phyloP scores from a whole-genome alignment of 2,888 invertebrate genomes.

The Standfussiana lucernea region DNA sequence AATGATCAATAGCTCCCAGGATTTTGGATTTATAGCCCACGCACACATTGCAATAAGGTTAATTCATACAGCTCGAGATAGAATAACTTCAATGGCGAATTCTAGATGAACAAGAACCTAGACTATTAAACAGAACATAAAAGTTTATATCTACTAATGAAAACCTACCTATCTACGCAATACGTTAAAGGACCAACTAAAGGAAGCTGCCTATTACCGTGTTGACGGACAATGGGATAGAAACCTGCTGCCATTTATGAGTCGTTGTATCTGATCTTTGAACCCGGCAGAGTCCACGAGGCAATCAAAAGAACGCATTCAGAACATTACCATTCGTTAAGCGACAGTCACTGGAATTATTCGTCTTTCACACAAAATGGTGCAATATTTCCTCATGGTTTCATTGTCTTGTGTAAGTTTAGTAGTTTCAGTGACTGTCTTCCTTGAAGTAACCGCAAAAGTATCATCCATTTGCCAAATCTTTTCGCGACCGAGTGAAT shows the following conservation, averaged over 20 bases:
- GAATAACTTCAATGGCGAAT: neutral
- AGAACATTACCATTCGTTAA: neutral
- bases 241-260: slow-evolving; percentile 21
- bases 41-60: neutral
- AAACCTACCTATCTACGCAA: slow-evolving; percentile 5
- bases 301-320: slow-evolving; percentile 11
- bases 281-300: slow-evolving; percentile 22
- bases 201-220: slow-evolving; percentile 52
- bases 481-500: neutral
- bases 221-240: slow-evolving; percentile 34
- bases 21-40: neutral
- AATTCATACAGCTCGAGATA: neutral
- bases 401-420: neutral
- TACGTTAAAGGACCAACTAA: slow-evolving; percentile 12
- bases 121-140: slow-evolving; percentile 1
- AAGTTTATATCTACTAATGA: slow-evolving; percentile 14
- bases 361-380: neutral
- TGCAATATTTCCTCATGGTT: slow-evolving; percentile 23
- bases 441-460: neutral
- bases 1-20: neutral
- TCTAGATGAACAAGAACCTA: neutral
- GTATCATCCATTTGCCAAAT: neutral
- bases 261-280: slow-evolving; percentile 41
- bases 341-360: neutral
- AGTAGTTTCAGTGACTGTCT: neutral